Base-by-base conservation (phyloP, 2,888 invertebrate genomes). In the Brachynemurus nebulosus region DNA sequence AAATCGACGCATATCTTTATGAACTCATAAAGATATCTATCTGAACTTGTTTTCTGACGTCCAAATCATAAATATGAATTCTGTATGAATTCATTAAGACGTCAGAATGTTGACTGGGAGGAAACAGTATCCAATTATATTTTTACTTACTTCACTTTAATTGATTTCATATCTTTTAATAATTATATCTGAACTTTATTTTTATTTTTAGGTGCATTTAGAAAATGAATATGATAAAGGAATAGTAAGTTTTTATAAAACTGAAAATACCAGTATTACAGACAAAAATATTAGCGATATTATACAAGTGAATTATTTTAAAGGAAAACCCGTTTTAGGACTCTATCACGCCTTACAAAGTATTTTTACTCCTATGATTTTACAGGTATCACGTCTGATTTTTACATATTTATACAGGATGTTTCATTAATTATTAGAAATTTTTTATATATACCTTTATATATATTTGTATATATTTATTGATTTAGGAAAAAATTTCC, bases 281-380 rank as follows among this genome's bases (percentile, higher is more conserved):
- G 67, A 70, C 8, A 72, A 74, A 36, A 78, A 78, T 57, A 60
- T 77, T 40, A 65, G 71, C 47, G 62, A 62, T 17, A 66, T 68
- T 47, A 62, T 80, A 34, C 70, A 73, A 53, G 69, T 78, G 5
- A 71, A 74, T 3, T 72, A 77, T 1, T 65, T 79, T 59, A 56
- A 68, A 34, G 76, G 74, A 52, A 71, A 76, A 18, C 74, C 78
- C 9, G 61, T 74, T 20, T 65, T 68, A 41, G 67, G 74, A 2
- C 63, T 80, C 14, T 78, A 76, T 56, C 72, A 77, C 57, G 64
- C 71, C 25, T 62, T 80, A 21, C 72, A 73, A 52, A 73, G 74
- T 55, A 65, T 78, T 12, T 77, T 69, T 59, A 64, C 67, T 17
- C 72, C 74, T 6, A 51, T 62, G 34, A 51, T 62, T 14, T 46